Conservation (phyloP, 1,140 invertebrate species). For the Drosophila mauritiana region DNA sequence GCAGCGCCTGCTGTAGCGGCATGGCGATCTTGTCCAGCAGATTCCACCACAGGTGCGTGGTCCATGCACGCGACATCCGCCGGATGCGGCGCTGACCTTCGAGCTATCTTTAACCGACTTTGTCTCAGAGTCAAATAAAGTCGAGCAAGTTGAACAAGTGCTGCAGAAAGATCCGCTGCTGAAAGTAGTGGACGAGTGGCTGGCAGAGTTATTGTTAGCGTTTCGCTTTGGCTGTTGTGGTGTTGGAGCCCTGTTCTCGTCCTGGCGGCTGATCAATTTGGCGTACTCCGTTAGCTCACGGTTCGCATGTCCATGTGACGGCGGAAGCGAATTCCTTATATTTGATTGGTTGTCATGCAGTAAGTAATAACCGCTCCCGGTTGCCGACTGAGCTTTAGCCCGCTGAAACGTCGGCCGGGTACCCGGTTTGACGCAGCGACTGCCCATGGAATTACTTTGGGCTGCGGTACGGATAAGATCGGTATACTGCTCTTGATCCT, state of each 20-base stretch:
- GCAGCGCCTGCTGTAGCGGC: slow-evolving; percentile 72
- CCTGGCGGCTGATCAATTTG: slow-evolving; percentile 5
- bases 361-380: neutral
- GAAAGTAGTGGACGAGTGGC: slow-evolving; percentile 16
- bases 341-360: neutral
- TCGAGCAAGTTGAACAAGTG: neutral
- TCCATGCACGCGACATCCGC: slow-evolving; percentile 71
- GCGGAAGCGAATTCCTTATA: neutral
- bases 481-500: slow-evolving; percentile 51
- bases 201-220: neutral
- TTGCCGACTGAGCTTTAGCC: neutral
- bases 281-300: slow-evolving; percentile 14
- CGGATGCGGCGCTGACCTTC: slow-evolving; percentile 63
- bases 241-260: neutral
- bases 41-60: slow-evolving; percentile 73
- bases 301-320: too few species aligned
- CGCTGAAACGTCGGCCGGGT: neutral
- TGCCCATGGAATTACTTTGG: slow-evolving; percentile 1
- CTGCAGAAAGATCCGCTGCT: neutral
- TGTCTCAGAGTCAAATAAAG: neutral
- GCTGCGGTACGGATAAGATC: slow-evolving; percentile 36
- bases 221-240: slow-evolving; percentile 1
- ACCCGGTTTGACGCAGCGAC: neutral
- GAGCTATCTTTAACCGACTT: neutral
- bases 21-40: slow-evolving; percentile 75